Percentiles rank a stretch among this genome's conserved stretches.
Evolutionary conservation across 2,888 invertebrate species (phyloP).

Genomic region (Hirtodrosophila trivittata): DNA sequence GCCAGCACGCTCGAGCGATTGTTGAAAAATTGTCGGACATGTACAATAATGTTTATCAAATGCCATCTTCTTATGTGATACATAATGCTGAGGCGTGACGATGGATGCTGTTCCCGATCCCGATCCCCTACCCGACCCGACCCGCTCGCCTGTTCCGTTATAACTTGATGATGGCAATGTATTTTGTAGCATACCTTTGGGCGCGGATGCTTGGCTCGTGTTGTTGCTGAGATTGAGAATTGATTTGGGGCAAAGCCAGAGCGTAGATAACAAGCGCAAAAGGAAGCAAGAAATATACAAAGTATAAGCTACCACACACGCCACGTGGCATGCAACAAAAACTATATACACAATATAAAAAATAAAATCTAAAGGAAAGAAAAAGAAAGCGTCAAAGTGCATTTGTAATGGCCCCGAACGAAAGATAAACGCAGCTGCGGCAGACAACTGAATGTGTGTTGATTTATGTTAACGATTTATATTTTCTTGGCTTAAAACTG

Average conservation of each 20-base stretch:
- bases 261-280: conserved; percentile 33
- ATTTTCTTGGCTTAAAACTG: conserved; percentile 12
- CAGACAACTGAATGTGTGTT: conserved; percentile 51
- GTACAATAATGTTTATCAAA: conserved; percentile 78
- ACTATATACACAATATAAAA: no score
- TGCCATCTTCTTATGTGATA: conserved; percentile 56
- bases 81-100: conserved; percentile 49
- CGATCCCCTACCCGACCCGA: background rate
- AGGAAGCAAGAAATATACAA: conserved; percentile 6
- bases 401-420: conserved; percentile 60
- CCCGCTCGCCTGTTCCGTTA: no score
- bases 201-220: conserved; percentile 11
- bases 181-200: conserved; percentile 32
- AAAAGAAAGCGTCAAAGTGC: conserved; percentile 55
- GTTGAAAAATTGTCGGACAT: conserved; percentile 77
- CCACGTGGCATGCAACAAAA: conserved; percentile 36
- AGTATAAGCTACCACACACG: conserved; percentile 30
- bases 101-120: conserved; percentile 11
- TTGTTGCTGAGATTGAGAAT: conserved; percentile 36
- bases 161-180: no score
- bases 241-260: conserved; percentile 39
- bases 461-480: conserved; percentile 64
- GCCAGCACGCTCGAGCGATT: conserved; percentile 68
- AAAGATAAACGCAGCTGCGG: conserved; percentile 44
- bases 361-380: background rate